Percentiles rank a stretch among this genome's conserved stretches.
Conservation (phyloP, 2,797 vertebrate genomes). For the Gymnoscopelus braueri region DNA sequence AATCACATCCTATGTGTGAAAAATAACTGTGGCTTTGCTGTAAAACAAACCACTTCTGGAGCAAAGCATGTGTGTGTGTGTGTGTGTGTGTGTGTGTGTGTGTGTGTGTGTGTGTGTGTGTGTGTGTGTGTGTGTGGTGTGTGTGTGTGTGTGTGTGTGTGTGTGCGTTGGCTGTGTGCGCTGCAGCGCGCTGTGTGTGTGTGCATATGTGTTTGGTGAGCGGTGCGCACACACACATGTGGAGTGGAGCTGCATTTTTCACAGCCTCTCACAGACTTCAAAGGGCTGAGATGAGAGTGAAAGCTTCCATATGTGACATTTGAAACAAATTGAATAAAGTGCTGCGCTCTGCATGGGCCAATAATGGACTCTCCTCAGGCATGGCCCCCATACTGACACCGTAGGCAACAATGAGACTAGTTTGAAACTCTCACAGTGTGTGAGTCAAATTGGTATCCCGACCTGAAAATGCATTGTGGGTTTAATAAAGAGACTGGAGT, state of each 20-base stretch:
- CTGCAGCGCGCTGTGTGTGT: too few relatives aligned
- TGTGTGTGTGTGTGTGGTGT: too few relatives aligned
- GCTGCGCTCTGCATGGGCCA: slow-evolving; percentile 69
- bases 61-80: slow-evolving; percentile 45
- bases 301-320: slow-evolving; percentile 87
- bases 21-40: slow-evolving; percentile 75
- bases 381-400: slow-evolving; percentile 53
- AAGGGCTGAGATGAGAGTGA: slow-evolving; percentile 78
- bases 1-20: slow-evolving; percentile 74
- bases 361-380: slow-evolving; percentile 70
- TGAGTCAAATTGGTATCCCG: background rate
- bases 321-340: slow-evolving; percentile 85
- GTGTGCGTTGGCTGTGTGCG: background rate
- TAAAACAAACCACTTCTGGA: slow-evolving; percentile 69
- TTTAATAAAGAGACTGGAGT: too few relatives aligned
- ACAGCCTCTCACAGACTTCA: slow-evolving; percentile 77
- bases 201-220: too few relatives aligned
- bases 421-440: slow-evolving; percentile 18
- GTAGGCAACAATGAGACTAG: slow-evolving; percentile 37
- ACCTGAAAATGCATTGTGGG: too few relatives aligned
- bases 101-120: background rate
- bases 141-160: background rate
- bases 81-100: slow-evolving; percentile 32
- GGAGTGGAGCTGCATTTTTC: slow-evolving; percentile 77
- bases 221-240: slow-evolving; percentile 53